phyloP scores from a whole-genome alignment of 2,888 invertebrate species.

The Platycnemis pennipes region DNA sequence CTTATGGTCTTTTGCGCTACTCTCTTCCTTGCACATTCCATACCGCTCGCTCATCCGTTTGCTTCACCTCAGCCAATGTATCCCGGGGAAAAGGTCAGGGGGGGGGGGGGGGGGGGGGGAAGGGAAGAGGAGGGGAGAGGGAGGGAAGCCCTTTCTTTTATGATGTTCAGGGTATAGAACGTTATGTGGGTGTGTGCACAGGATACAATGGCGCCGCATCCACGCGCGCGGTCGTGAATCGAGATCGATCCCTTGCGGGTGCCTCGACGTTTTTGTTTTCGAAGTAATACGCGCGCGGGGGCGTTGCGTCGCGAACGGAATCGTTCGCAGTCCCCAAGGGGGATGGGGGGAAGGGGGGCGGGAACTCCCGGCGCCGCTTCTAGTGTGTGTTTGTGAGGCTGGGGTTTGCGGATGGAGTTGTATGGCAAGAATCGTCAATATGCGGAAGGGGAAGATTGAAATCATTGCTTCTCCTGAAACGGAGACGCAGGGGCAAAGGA shows the following conservation, averaged over 20 bases:
- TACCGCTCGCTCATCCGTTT: too few relatives aligned
- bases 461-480: neutral
- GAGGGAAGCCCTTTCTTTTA: neutral
- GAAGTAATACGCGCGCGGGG: neutral
- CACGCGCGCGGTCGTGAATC: neutral
- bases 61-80: neutral
- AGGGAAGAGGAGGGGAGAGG: neutral
- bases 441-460: neutral
- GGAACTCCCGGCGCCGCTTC: neutral
- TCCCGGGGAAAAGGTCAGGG: neutral
- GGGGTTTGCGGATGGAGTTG: too few relatives aligned
- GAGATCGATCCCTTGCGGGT: constrained; percentile 3
- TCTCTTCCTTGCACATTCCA: too few relatives aligned
- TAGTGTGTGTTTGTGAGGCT: neutral
- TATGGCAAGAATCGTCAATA: too few relatives aligned
- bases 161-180: neutral
- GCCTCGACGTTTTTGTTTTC: neutral
- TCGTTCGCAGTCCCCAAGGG: neutral
- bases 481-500: neutral
- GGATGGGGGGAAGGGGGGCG: neutral
- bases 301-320: neutral
- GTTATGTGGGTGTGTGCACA: neutral
- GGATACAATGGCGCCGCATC: neutral
- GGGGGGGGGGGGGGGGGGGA: neutral
- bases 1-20: too few relatives aligned